Conservation (phyloP, 2,113 vertebrate species). For the Chrysochloris asiatica region DNA sequence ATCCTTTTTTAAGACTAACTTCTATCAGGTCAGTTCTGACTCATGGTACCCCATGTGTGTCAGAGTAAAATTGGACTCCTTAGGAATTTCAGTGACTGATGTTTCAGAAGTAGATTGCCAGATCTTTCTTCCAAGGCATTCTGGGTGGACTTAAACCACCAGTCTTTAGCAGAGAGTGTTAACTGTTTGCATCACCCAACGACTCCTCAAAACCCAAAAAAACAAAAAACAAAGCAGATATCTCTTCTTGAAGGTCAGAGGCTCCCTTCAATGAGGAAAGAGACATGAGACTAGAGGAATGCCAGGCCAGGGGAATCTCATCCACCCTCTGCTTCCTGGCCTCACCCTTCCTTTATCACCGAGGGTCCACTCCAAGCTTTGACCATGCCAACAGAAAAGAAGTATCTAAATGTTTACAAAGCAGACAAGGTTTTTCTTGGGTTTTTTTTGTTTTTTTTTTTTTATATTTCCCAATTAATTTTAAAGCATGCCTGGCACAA, state of each 20-base stretch:
- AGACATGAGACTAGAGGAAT: not conserved
- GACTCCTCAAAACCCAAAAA: not conserved
- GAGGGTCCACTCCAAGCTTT: not conserved
- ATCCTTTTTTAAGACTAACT: not conserved
- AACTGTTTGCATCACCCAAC: not conserved
- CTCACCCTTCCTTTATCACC: not conserved
- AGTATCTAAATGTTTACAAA: not conserved
- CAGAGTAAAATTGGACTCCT: not conserved
- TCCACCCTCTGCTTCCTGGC: rapidly evolving
- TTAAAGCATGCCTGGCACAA: not conserved
- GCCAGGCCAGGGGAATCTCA: too few relatives aligned
- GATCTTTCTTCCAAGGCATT: not conserved
- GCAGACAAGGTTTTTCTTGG: too few relatives aligned
- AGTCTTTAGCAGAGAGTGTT: not conserved
- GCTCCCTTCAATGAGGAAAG: not conserved
- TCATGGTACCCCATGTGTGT: not conserved
- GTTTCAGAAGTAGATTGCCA: not conserved
- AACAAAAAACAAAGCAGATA: not conserved
- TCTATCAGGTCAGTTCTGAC: not conserved
- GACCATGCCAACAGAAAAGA: not conserved
- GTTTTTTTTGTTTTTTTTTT: too few relatives aligned
- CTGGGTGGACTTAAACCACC: not conserved
- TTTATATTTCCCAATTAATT: too few relatives aligned
- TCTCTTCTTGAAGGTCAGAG: not conserved
- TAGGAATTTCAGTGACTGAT: not conserved